A percentile compares a stretch with the other conserved stretches of the same genome.
Conservation (phyloP, 2,888 invertebrate genomes). For the Frankliniella intonsa region DNA sequence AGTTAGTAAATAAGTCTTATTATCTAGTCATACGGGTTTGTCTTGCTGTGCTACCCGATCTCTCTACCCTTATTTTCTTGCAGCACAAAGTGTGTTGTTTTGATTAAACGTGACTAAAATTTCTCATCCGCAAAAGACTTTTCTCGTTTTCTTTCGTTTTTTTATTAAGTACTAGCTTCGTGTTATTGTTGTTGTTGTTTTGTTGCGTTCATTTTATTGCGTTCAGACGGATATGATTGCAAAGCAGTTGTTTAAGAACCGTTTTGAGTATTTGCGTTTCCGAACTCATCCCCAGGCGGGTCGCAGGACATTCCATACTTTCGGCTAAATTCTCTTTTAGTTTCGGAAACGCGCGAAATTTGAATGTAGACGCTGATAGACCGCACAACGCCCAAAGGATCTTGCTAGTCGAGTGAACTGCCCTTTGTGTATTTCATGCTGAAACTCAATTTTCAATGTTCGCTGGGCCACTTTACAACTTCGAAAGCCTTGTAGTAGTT, state of each 20-base stretch:
- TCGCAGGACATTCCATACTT: neutral
- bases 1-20: conserved; percentile 13
- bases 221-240: neutral
- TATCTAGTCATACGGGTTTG: conserved; percentile 11
- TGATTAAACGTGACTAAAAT: neutral
- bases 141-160: neutral
- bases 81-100: neutral
- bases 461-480: conserved; percentile 14
- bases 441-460: conserved; percentile 21
- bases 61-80: conserved; percentile 17
- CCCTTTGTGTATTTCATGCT: conserved; percentile 24
- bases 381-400: conserved; percentile 6
- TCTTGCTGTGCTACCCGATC: neutral
- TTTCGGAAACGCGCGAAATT: neutral
- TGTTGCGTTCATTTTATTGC: neutral
- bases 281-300: neutral
- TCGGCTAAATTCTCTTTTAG: neutral
- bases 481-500: conserved; percentile 1
- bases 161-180: neutral
- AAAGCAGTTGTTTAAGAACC: neutral
- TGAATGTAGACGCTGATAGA: neutral
- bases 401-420: neutral
- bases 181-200: conserved; percentile 17
- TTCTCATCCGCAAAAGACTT: neutral
- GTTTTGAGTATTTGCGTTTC: neutral